Conservation (phyloP, 1,140 invertebrate genomes). For the Zaprionus camerounensis region DNA sequence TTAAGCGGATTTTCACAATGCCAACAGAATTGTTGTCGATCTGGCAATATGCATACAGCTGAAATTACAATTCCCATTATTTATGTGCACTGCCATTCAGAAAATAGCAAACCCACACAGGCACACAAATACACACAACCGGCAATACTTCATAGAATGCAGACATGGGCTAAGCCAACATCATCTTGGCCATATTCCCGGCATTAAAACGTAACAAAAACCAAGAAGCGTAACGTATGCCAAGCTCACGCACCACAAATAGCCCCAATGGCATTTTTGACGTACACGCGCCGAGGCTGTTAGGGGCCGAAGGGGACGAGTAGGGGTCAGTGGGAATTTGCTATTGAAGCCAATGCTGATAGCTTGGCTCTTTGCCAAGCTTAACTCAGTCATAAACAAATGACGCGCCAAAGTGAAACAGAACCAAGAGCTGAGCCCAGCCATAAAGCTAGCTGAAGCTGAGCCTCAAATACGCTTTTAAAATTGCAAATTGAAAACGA, state of each 20-base stretch:
- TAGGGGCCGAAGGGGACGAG: background rate
- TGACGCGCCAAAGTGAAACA: slow-evolving; percentile 21
- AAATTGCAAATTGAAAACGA: slow-evolving; percentile 5
- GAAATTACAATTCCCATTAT: slow-evolving; percentile 73
- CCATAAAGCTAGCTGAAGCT: background rate
- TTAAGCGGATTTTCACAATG: slow-evolving; percentile 57
- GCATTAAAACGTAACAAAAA: slow-evolving; percentile 58
- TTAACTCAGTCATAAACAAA: slow-evolving; percentile 42
- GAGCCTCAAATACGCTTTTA: slow-evolving; percentile 14
- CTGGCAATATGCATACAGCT: slow-evolving; percentile 61
- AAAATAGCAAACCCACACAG: background rate
- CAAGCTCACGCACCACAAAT: slow-evolving; percentile 54
- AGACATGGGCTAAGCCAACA: slow-evolving; percentile 31
- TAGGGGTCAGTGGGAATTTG: background rate
- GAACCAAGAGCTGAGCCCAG: background rate
- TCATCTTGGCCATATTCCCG: slow-evolving; percentile 22
- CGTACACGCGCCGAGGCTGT: slow-evolving; percentile 59
- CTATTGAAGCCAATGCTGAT: background rate
- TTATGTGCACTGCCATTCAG: slow-evolving; percentile 50
- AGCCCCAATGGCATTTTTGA: slow-evolving; percentile 67
- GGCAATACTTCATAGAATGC: slow-evolving; percentile 13
- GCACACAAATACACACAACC: slow-evolving; percentile 11
- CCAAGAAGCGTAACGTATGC: slow-evolving; percentile 72
- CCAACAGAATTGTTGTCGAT: slow-evolving; percentile 62
- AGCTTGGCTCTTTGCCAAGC: background rate